These are phyloP conservation scores for Embidobia sp. DNA, from an alignment of 2,888 invertebrate genomes.

Conservation along the genomic window DNA sequence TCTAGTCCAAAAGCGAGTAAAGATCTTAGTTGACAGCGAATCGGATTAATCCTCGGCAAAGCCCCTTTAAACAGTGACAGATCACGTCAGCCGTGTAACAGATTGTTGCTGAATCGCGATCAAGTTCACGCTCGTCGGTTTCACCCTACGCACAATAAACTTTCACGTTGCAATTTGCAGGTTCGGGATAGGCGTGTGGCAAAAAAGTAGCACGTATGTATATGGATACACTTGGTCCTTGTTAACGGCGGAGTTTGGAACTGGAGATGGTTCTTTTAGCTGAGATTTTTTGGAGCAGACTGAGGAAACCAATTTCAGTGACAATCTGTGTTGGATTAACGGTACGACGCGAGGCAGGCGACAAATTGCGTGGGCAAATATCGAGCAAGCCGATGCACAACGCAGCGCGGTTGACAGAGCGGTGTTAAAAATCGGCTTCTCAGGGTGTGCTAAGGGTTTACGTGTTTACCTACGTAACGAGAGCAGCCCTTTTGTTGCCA, in stretches of 20 bases:
- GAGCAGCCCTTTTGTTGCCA: slow-evolving; percentile 74
- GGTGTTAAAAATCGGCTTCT: background rate
- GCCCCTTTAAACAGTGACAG: slow-evolving; percentile 44
- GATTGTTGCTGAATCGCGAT: slow-evolving; percentile 49
- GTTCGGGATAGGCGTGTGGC: too few relatives aligned
- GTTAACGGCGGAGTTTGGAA: slow-evolving; percentile 63
- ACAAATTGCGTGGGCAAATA: slow-evolving; percentile 16
- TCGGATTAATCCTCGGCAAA: slow-evolving; percentile 26
- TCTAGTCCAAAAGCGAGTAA: too few relatives aligned
- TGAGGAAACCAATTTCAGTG: too few relatives aligned
- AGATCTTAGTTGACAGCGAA: slow-evolving; percentile 2
- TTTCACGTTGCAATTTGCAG: slow-evolving; percentile 37
- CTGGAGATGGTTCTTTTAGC: slow-evolving; percentile 74
- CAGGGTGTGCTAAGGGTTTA: slow-evolving; percentile 31
- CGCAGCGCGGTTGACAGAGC: too few relatives aligned
- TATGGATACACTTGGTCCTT: slow-evolving; percentile 69
- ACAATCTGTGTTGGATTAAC: too few relatives aligned
- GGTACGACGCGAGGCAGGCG: too few relatives aligned
- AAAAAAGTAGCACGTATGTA: slow-evolving; percentile 27
- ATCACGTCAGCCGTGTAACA: slow-evolving; percentile 37
- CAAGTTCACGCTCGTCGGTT: slow-evolving; percentile 50
- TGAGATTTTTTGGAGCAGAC: too few relatives aligned
- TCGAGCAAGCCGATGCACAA: background rate
- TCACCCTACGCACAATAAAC: slow-evolving; percentile 41
- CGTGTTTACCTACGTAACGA: slow-evolving; percentile 75